phyloP scores from a whole-genome alignment of 2,113 vertebrate species.

The Callipepla squamata region DNA sequence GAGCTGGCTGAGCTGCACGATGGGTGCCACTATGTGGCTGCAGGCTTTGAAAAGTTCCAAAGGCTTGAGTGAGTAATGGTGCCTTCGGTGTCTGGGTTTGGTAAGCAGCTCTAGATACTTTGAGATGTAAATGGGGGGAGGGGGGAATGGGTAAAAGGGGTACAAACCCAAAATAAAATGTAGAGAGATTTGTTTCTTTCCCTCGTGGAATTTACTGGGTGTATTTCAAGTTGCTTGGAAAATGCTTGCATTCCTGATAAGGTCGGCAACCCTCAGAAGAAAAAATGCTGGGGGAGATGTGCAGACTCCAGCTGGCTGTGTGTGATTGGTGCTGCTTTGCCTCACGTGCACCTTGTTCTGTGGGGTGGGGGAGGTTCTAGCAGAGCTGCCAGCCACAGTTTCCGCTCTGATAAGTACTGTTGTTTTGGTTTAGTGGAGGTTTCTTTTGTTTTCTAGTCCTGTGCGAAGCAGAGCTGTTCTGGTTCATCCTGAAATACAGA shows the following conservation, averaged over 20 bases:
- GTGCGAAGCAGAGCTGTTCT: neutral
- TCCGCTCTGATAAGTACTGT: neutral
- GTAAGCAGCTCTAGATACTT: neutral
- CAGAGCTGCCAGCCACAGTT: neutral
- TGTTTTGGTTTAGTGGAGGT: neutral
- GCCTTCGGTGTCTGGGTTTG: neutral
- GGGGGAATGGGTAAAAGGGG: neutral
- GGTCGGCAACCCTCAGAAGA: neutral
- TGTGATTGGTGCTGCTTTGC: neutral
- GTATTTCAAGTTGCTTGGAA: rapidly evolving
- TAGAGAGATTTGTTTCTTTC: neutral
- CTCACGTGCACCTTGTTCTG: rapidly evolving
- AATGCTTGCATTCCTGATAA: neutral
- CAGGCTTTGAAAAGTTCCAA: constrained; percentile 87
- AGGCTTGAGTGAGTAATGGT: constrained; percentile 84
- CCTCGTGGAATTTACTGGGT: neutral
- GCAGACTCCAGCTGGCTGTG: neutral
- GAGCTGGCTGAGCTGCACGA: constrained; percentile 83
- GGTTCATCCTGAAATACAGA: neutral
- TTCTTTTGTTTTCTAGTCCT: neutral
- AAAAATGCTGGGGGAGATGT: rapidly evolving
- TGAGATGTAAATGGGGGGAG: neutral
- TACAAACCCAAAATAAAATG: rapidly evolving
- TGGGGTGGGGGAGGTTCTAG: neutral
- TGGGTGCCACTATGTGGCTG: constrained; percentile 86